These are phyloP conservation scores for Oreonectes daqikongensis DNA, from an alignment of 2,797 vertebrate species.

Conservation along the genomic window DNA sequence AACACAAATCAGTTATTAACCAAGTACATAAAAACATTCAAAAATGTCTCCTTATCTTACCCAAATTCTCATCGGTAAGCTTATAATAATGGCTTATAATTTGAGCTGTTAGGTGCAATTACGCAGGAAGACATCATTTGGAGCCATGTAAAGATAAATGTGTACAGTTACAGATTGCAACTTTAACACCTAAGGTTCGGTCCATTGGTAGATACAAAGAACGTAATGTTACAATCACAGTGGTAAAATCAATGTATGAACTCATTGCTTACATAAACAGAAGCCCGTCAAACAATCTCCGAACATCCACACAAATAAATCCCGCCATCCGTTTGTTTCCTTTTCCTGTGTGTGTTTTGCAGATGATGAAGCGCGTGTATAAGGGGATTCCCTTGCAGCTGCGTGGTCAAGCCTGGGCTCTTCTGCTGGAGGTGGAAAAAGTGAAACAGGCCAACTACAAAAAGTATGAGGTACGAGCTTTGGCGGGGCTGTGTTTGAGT, in stretches of 20 bases:
- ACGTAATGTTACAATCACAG: too few relatives aligned
- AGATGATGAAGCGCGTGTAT: slow-evolving; percentile 84
- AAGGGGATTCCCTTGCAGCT: slow-evolving; percentile 87
- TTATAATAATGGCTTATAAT: too few relatives aligned
- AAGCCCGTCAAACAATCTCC: neutral
- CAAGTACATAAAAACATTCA: too few relatives aligned
- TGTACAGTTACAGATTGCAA: too few relatives aligned
- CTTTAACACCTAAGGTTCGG: neutral
- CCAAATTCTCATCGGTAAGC: too few relatives aligned
- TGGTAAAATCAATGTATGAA: too few relatives aligned
- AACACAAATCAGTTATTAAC: too few relatives aligned
- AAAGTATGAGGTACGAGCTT: slow-evolving; percentile 81
- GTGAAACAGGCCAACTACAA: slow-evolving; percentile 80
- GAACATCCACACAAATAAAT: slow-evolving; percentile 9
- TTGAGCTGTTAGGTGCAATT: too few relatives aligned
- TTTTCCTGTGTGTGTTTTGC: slow-evolving; percentile 43
- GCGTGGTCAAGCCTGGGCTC: slow-evolving; percentile 83
- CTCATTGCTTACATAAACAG: neutral
- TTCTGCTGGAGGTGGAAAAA: slow-evolving; percentile 82
- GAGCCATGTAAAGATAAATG: too few relatives aligned
- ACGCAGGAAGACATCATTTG: too few relatives aligned
- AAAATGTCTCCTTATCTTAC: too few relatives aligned
- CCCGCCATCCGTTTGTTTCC: slow-evolving; percentile 39
- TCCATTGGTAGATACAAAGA: too few relatives aligned
- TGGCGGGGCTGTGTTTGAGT: slow-evolving; percentile 10